Evolutionary conservation across 1,140 invertebrate genomes (phyloP), one percentile per base, ranked within the genome.

Genomic region (Drosophila nannoptera): DNA sequence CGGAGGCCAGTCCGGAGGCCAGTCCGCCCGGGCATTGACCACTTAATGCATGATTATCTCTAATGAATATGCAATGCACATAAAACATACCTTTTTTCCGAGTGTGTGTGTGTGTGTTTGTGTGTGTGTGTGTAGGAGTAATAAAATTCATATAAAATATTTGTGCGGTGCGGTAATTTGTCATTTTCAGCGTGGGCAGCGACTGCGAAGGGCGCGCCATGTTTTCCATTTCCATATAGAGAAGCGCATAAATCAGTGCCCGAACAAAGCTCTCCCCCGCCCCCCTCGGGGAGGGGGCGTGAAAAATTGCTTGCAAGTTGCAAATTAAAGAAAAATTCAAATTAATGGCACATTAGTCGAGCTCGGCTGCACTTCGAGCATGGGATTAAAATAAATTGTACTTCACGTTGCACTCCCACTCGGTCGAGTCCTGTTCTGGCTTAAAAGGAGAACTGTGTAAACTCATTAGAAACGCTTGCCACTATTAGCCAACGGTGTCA

Each of bases 31-130:
- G 35, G 64, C 61, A 49, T 49, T 73, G 78, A 69, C 80, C 78
- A 78, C 66, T 84, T 83, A 83, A 84, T 69, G 69, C 73, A 36
- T 70, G 76, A 83, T 83, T 83, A 83, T 84, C 76, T 75, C 68
- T 80, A 80, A 83, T 84, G 76, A 83, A 83, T 80, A 84, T 84
- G 80, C 80, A 73, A 73, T 80, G 69, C 69, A 42, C 60, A 58
- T 68, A 58, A 60, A 54, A 70, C 11, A 12, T 29, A 12, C 45
- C 4, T 32, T 16, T 9, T 46, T 63, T 52, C 12, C n/a, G n/a
- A n/a, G 22, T 22, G 22, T 54, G 65, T 22, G 66, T 42, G 31
- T 55, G 22, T 22, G 22, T 54, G 65, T 22, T 59, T 42, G 31
- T 55, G n/a, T n/a, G 22, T 22, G 22, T 54, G 65, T 22, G 66